Evolutionary conservation across 2,113 vertebrate genomes (phyloP).

Genomic region (Aleadryas rufinucha): DNA sequence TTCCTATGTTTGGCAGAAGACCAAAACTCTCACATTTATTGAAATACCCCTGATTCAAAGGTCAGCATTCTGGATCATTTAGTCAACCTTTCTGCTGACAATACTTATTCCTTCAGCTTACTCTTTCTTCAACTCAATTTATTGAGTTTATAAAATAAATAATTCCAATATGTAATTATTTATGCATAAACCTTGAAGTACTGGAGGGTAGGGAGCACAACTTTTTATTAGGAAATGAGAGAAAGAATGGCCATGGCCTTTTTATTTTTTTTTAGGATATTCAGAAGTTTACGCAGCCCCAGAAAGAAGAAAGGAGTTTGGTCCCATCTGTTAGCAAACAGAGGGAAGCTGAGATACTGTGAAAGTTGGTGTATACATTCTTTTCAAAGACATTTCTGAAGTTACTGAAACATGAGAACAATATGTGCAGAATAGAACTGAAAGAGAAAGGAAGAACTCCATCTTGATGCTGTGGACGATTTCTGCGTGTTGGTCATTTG

Average conservation of each 20-base stretch:
- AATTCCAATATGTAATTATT: not conserved
- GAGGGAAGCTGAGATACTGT: not conserved
- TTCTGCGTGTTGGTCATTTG: not conserved
- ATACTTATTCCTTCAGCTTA: not conserved
- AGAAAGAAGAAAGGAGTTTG: not conserved
- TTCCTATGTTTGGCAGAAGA: not conserved
- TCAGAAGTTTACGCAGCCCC: not conserved
- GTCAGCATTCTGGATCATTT: not conserved
- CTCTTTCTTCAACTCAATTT: not conserved
- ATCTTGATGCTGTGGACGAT: accelerated
- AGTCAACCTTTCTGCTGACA: not conserved
- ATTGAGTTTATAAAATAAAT: not conserved
- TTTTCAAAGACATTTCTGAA: not conserved
- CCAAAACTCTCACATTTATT: not conserved
- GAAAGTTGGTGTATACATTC: not conserved
- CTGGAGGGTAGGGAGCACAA: not conserved
- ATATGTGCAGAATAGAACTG: not conserved
- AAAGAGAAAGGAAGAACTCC: not conserved
- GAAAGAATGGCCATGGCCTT: accelerated
- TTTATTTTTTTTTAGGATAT: not conserved
- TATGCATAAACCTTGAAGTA: not conserved
- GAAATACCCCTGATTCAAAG: not conserved
- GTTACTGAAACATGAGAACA: not conserved
- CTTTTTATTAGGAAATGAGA: not conserved
- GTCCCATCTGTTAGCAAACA: not conserved